These are phyloP conservation scores for Tetramorium alpestre DNA, from an alignment of 1,140 invertebrate genomes.

Conservation along the genomic window DNA sequence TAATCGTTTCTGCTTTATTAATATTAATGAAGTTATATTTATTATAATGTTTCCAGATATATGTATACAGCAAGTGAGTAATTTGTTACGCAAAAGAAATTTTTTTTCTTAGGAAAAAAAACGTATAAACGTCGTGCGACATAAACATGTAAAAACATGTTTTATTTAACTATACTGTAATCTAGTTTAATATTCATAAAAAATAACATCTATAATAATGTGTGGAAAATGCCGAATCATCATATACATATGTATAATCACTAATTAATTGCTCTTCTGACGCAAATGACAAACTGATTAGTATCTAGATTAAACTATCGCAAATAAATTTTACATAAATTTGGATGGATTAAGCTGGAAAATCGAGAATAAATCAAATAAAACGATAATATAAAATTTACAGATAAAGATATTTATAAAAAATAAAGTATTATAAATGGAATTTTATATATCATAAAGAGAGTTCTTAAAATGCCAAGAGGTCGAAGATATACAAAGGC, in stretches of 20 bases:
- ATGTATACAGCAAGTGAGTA: not conserved
- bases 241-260: not conserved
- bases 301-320: not conserved
- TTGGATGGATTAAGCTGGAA: not conserved
- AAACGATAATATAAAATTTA: not conserved
- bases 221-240: not conserved
- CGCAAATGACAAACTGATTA: not conserved
- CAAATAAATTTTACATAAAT: not conserved
- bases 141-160: not conserved
- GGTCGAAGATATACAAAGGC: not conserved
- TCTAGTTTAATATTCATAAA: not conserved
- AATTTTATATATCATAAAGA: not conserved
- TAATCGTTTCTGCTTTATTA: not conserved
- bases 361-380: not conserved
- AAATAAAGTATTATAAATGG: not conserved
- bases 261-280: not conserved
- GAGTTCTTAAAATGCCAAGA: not conserved
- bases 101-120: not conserved
- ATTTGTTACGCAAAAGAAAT: not conserved
- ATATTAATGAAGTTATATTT: not conserved
- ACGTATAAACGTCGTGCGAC: not conserved
- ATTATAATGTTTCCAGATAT: not conserved
- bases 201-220: not conserved
- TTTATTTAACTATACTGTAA: not conserved
- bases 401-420: not conserved